Evolutionary conservation across 2,797 vertebrate genomes (phyloP), one percentile per base, ranked within the genome.

Genomic region (Tinamus major): DNA sequence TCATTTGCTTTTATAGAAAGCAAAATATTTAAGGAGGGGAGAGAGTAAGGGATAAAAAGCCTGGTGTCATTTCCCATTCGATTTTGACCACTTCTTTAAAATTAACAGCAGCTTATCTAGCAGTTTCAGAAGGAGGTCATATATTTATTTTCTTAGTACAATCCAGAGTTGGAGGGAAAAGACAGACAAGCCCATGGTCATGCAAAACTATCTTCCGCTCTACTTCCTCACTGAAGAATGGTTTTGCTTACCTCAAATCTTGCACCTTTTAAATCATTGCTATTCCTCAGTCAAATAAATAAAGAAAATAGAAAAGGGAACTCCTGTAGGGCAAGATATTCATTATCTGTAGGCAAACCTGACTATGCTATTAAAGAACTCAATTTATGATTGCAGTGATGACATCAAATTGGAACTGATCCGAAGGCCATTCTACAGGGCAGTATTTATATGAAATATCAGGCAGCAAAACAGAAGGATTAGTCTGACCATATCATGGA

Each of bases 101-200:
- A 56, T 27, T 48, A 82, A 9, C 20, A 49, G 10, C 10, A 61
- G 5, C 2, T 33, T 72, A 56, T 59, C 42, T 41, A 67, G 37
- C 71, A 79, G 3, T 74, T 72, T 26, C 1, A 53, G 20, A 18
- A 69, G 31, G 14, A 53, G 3, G 16, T 8, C 12, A 11, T 41
- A 44, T 39, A 48, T 69, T 61, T 77, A 35, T 51, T 29, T 37
- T 62, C 20, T 41, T 79, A n/a, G 9, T 59, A 31, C 55, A 41
- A 44, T 67, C 16, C 33, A 69, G 13, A 53, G 23, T 3, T 53
- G 1, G 0, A 2, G 3, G 5, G 4, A n/a, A 20, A 24, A 87
- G 53, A 51, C 20, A 77, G 19, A 19, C 11, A 77, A 59, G 2
- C 0, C 53, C 46, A 31, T 10, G 17, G 16, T 51, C 15, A 51